These are phyloP conservation scores for Pegoplata infirma DNA, from an alignment of 2,888 invertebrate species.

Conservation along the genomic window DNA sequence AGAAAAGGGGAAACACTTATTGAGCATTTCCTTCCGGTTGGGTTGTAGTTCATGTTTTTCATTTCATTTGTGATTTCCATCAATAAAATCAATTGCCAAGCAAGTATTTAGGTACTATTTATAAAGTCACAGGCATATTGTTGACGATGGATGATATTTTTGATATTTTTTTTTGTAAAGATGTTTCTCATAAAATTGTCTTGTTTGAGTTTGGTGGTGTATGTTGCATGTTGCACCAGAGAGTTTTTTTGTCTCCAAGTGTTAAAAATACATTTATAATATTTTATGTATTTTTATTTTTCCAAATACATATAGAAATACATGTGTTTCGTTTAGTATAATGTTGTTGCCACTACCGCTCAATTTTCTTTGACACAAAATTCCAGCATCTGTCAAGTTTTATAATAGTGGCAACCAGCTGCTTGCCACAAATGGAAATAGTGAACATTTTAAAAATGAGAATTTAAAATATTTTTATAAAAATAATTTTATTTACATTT, in stretches of 20 bases:
- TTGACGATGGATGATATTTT: not conserved
- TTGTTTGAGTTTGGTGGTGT: not conserved
- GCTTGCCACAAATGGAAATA: slow-evolving; percentile 41
- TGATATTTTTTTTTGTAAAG: not conserved
- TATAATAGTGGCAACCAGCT: slow-evolving; percentile 54
- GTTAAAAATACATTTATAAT: slow-evolving; percentile 56
- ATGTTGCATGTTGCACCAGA: slow-evolving; percentile 48
- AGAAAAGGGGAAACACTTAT: slow-evolving; percentile 51
- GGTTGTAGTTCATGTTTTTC: slow-evolving; percentile 22
- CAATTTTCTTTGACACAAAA: slow-evolving; percentile 35
- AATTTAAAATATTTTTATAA: slow-evolving; percentile 13
- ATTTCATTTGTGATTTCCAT: slow-evolving; percentile 33
- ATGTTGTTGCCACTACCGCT: slow-evolving; percentile 16
- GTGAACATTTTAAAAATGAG: not conserved
- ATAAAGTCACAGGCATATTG: slow-evolving; percentile 16
- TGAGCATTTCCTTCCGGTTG: slow-evolving; percentile 62
- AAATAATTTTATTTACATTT: not conserved
- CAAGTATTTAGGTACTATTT: too few relatives aligned
- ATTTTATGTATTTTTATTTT: slow-evolving; percentile 30
- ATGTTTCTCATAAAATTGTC: slow-evolving; percentile 39
- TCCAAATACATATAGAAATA: slow-evolving; percentile 7
- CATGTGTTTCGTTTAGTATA: slow-evolving; percentile 20
- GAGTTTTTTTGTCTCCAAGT: slow-evolving; percentile 4
- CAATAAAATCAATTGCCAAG: slow-evolving; percentile 51
- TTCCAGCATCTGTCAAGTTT: slow-evolving; percentile 62